Percentiles rank a stretch among this genome's conserved stretches.
Evolutionary conservation across 1,140 invertebrate species (phyloP).

Genomic region (Platyura marginata): DNA sequence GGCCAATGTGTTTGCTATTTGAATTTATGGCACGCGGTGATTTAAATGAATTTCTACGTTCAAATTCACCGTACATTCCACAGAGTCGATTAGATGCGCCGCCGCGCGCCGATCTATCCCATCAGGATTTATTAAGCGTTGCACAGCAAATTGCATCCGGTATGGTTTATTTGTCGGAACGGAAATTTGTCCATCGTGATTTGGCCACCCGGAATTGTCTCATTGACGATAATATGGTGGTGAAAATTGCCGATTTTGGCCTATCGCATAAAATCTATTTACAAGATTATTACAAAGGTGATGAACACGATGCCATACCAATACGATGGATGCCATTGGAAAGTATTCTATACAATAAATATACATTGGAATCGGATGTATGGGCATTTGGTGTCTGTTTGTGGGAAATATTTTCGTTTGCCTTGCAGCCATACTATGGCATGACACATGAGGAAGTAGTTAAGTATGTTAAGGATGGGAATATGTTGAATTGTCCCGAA

Average conservation of each 20-base stretch:
- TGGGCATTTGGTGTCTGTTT: slow-evolving; percentile 87
- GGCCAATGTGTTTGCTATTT: slow-evolving; percentile 85
- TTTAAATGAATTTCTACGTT: slow-evolving; percentile 77
- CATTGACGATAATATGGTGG: slow-evolving; percentile 81
- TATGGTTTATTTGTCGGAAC: slow-evolving; percentile 87
- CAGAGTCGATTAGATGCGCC: slow-evolving; percentile 24
- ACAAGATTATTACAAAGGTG: slow-evolving; percentile 81
- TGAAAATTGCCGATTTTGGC: slow-evolving; percentile 94
- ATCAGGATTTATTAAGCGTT: slow-evolving; percentile 64
- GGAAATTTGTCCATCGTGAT: slow-evolving; percentile 92
- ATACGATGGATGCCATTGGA: slow-evolving; percentile 94
- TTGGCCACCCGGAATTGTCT: slow-evolving; percentile 90
- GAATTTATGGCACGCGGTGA: slow-evolving; percentile 90
- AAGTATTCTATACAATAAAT: slow-evolving; percentile 84
- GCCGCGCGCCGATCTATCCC: slow-evolving; percentile 36
- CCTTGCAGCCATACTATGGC: slow-evolving; percentile 83
- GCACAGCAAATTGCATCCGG: slow-evolving; percentile 75
- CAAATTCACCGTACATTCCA: slow-evolving; percentile 33
- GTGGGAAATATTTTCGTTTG: slow-evolving; percentile 91
- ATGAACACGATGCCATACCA: slow-evolving; percentile 84
- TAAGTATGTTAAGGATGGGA: slow-evolving; percentile 79
- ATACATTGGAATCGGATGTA: slow-evolving; percentile 81
- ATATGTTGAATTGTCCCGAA: slow-evolving; percentile 70
- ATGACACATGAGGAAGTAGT: slow-evolving; percentile 92
- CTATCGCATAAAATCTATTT: slow-evolving; percentile 83